phyloP scores from a whole-genome alignment of 2,888 invertebrate genomes.

The Koerneria pararmatus region DNA sequence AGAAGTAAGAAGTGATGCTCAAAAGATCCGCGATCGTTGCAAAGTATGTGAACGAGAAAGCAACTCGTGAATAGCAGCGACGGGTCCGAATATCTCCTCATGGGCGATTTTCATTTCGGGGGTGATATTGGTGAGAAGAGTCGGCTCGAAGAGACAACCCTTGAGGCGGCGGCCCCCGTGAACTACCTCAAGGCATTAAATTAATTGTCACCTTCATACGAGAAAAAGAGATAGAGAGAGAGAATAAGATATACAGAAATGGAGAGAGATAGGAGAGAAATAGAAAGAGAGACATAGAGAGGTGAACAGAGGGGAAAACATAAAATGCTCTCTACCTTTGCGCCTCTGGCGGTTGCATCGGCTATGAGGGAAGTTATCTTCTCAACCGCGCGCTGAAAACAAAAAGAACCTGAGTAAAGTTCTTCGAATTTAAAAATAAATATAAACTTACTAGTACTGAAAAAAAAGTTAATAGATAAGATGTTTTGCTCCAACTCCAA shows the following conservation, averaged over 20 bases:
- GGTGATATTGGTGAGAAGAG: constrained; percentile 76
- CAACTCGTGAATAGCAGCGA: constrained; percentile 76
- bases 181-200: constrained; percentile 31
- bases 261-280: neutral
- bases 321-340: constrained; percentile 64
- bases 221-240: neutral
- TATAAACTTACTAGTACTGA: no score
- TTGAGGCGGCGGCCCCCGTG: constrained; percentile 45
- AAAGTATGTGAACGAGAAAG: constrained; percentile 30
- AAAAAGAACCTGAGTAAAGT: no score
- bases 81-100: constrained; percentile 94
- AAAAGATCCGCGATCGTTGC: no score
- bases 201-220: neutral
- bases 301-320: neutral
- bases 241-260: neutral
- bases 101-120: constrained; percentile 76
- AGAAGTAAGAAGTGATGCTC: no score
- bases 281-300: neutral
- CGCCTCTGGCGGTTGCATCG: constrained; percentile 82
- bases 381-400: constrained; percentile 19
- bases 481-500: no score
- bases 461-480: no score
- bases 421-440: no score
- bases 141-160: constrained; percentile 61
- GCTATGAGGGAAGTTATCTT: constrained; percentile 13